Percentiles rank a stretch among this genome's conserved stretches.
Conservation (phyloP, 2,797 vertebrate species). For the Gambusia yucatana region DNA sequence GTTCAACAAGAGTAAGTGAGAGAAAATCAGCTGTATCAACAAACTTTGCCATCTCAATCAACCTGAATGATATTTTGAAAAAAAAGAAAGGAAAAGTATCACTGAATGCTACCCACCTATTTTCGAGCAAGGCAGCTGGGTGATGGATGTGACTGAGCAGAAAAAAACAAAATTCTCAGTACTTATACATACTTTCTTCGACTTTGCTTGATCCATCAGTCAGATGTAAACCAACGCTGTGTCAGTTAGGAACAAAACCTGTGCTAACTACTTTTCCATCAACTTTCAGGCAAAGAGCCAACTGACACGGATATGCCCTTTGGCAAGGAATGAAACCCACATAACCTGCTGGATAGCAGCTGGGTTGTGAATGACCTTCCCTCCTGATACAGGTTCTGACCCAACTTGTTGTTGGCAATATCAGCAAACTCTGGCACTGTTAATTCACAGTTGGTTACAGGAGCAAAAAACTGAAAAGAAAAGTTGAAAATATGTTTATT, state of each 20-base stretch:
- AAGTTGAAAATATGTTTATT: constrained; percentile 61
- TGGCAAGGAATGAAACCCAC: constrained; percentile 63
- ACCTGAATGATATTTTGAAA: background rate
- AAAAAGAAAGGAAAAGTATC: no score
- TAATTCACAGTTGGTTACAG: constrained; percentile 55
- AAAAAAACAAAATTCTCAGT: background rate
- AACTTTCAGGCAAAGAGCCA: constrained; percentile 12
- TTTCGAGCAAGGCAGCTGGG: constrained; percentile 8
- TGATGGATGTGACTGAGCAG: no score
- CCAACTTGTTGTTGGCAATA: constrained; percentile 59
- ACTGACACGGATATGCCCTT: constrained; percentile 38
- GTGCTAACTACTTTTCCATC: constrained; percentile 6
- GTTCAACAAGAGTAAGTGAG: background rate
- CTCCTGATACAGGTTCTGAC: constrained; percentile 48
- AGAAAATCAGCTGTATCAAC: background rate
- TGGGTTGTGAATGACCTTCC: constrained; percentile 28
- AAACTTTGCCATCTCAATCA: background rate
- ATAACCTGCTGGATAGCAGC: constrained; percentile 53
- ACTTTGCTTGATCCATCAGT: constrained; percentile 2
- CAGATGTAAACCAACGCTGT: background rate
- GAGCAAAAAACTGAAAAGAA: constrained; percentile 50
- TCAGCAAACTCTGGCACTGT: constrained; percentile 37
- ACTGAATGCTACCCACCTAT: background rate
- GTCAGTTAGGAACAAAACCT: background rate
- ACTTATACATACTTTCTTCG: background rate